phyloP scores from a whole-genome alignment of 2,113 vertebrate species.

The Notiomystis cincta region DNA sequence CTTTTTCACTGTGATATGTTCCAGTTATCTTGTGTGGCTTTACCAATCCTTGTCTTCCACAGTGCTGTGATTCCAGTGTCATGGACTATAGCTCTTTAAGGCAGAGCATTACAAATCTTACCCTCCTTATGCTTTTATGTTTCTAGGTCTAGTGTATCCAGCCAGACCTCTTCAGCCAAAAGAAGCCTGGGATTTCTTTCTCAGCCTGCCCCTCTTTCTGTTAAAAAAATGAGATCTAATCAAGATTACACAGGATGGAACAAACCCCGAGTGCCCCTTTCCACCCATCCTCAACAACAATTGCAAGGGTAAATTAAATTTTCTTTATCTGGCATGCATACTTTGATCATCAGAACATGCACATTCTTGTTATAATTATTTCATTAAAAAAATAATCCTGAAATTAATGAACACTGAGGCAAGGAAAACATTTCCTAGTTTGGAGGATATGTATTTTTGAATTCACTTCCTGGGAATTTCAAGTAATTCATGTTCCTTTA shows the following conservation, averaged over 20 bases:
- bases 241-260: slow-evolving; percentile 96
- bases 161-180: slow-evolving; percentile 81
- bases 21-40: background rate
- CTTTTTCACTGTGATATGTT: background rate
- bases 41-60: background rate
- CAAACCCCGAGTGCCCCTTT: slow-evolving; percentile 83
- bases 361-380: background rate
- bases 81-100: background rate
- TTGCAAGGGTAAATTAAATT: slow-evolving; percentile 85
- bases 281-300: slow-evolving; percentile 85
- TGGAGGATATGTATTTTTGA: background rate
- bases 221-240: slow-evolving; percentile 89
- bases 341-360: background rate
- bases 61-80: background rate
- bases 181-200: slow-evolving; percentile 89
- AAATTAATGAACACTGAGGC: background rate
- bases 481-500: background rate
- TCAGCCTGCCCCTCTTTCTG: slow-evolving; percentile 87
- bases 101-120: background rate
- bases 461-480: background rate
- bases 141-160: slow-evolving; percentile 77
- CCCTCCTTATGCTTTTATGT: background rate
- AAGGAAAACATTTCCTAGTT: background rate
- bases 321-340: background rate
- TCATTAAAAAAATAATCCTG: background rate